phyloP scores from a whole-genome alignment of 2,797 vertebrate genomes.

The Anguilla pacifica region DNA sequence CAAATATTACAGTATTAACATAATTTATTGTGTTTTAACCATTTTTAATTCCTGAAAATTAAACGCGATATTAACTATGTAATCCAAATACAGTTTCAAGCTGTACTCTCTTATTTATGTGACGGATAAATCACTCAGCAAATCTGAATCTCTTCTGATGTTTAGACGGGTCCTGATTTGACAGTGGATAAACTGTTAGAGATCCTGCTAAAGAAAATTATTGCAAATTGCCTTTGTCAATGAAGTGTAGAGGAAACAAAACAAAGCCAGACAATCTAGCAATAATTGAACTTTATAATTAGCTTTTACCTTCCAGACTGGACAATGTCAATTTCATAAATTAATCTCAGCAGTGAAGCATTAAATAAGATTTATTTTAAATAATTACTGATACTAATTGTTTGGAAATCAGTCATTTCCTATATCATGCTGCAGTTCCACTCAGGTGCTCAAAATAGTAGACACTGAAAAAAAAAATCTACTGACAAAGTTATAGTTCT shows the following conservation, averaged over 20 bases:
- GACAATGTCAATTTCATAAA: slow-evolving; percentile 80
- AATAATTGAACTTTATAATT: slow-evolving; percentile 80
- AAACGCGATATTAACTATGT: neutral
- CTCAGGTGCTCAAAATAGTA: slow-evolving; percentile 61
- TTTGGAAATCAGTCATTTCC: slow-evolving; percentile 75
- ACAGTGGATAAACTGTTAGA: neutral
- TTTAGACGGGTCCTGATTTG: slow-evolving; percentile 9
- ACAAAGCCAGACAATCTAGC: slow-evolving; percentile 74
- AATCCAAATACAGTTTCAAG: neutral
- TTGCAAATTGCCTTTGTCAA: slow-evolving; percentile 77
- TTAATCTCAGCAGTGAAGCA: slow-evolving; percentile 77
- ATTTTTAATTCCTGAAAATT: neutral
- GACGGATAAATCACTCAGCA: neutral
- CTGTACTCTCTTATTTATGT: neutral
- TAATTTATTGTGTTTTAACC: neutral
- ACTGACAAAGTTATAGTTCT: neutral
- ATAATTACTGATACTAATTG: slow-evolving; percentile 76
- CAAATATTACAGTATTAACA: neutral
- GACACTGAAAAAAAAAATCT: slow-evolving; percentile 41
- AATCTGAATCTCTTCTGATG: neutral
- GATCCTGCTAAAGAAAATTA: slow-evolving; percentile 59
- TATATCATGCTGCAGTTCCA: slow-evolving; percentile 62
- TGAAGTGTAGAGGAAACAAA: slow-evolving; percentile 75
- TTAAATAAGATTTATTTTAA: slow-evolving; percentile 78
- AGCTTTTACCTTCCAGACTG: slow-evolving; percentile 79